A percentile compares a stretch with the other conserved stretches of the same genome.
Conservation (phyloP, 2,888 invertebrate species). For the Nemapogon koenigi region DNA sequence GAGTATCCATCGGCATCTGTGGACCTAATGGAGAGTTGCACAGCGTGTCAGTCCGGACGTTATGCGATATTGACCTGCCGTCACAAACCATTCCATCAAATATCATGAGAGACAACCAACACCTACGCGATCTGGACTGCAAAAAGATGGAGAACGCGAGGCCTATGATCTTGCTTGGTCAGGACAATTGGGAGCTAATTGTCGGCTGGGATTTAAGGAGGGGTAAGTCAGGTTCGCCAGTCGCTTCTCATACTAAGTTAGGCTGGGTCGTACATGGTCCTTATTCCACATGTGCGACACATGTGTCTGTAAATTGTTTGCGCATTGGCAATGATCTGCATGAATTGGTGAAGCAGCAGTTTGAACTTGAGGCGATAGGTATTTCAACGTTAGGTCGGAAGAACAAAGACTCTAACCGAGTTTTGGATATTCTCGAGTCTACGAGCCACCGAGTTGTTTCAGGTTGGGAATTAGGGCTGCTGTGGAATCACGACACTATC, state of each 20-base stretch:
- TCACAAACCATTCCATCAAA: not conserved
- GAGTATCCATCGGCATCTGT: not conserved
- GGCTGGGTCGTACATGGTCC: slow-evolving; percentile 1
- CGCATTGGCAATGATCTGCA: not conserved
- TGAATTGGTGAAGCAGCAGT: not conserved
- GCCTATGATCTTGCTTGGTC: not conserved
- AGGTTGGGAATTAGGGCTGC: not conserved
- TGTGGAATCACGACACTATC: not conserved
- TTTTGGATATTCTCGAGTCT: not conserved
- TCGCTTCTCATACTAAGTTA: not conserved
- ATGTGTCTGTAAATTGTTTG: not conserved
- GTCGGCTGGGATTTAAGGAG: not conserved
- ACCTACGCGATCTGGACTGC: not conserved
- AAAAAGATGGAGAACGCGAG: not conserved
- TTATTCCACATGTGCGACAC: not conserved
- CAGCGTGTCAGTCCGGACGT: not conserved
- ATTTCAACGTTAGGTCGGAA: not conserved
- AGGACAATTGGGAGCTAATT: slow-evolving; percentile 1
- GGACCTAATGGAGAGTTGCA: not conserved
- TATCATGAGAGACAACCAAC: not conserved
- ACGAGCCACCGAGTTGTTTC: not conserved
- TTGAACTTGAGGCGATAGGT: not conserved
- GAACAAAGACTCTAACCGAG: not conserved
- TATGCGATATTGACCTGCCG: not conserved
- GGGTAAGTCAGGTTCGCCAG: not conserved